Evolutionary conservation across 2,113 vertebrate genomes (phyloP).

Genomic region (Nycticorax nycticorax): DNA sequence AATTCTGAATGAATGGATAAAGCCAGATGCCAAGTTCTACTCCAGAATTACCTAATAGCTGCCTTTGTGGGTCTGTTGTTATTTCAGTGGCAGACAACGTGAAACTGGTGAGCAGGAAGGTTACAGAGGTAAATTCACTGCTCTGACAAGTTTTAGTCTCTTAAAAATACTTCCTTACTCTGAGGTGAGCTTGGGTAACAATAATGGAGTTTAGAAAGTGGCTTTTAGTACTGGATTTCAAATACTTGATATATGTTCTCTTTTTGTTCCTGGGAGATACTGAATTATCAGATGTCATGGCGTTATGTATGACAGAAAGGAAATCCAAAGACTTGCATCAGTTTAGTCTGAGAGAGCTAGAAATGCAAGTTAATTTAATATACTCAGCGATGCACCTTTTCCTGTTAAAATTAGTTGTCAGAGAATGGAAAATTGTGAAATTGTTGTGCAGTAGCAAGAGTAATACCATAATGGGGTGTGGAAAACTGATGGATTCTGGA

Average conservation of each 20-base stretch:
- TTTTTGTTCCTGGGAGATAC: background rate
- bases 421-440: background rate
- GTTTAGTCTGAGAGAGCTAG: background rate
- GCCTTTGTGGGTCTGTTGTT: background rate
- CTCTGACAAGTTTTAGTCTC: background rate
- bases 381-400: background rate
- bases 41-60: background rate
- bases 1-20: background rate
- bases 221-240: background rate
- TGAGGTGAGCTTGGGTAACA: background rate
- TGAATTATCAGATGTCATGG: background rate
- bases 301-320: background rate
- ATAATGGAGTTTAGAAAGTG: background rate
- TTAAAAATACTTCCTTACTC: background rate
- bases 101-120: background rate
- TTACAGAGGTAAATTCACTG: background rate
- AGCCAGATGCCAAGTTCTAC: background rate
- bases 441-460: background rate
- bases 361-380: background rate
- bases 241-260: background rate
- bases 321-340: background rate
- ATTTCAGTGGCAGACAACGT: background rate
- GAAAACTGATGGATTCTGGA: background rate
- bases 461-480: background rate
- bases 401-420: background rate